phyloP scores from a whole-genome alignment of 2,888 invertebrate genomes.

The Taphrorychus bicolor region DNA sequence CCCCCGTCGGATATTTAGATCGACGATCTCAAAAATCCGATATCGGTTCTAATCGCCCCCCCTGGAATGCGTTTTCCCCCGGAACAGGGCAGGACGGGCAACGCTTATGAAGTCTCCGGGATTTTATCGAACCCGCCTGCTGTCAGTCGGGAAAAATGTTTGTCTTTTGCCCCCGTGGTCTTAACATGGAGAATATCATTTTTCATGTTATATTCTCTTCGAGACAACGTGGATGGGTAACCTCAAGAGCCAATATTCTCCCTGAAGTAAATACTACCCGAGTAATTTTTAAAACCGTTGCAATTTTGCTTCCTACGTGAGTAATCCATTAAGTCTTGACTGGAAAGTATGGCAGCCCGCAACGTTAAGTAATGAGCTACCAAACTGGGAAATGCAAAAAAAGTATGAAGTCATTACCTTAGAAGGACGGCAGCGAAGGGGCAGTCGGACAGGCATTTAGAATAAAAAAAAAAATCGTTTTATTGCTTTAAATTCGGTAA shows the following conservation, averaged over 20 bases:
- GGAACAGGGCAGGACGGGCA: background rate
- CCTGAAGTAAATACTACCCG: background rate
- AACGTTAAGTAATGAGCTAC: background rate
- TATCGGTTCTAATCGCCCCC: conserved; percentile 1
- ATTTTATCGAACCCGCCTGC: background rate
- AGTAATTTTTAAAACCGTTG: background rate
- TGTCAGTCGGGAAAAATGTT: background rate
- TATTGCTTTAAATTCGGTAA: background rate
- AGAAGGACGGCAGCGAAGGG: background rate
- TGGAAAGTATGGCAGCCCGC: background rate
- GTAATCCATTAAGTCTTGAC: background rate
- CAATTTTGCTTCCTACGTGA: background rate
- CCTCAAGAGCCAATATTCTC: background rate
- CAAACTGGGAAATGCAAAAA: background rate
- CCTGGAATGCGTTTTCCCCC: background rate
- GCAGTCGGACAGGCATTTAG: background rate
- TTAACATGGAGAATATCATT: background rate
- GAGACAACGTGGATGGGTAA: background rate
- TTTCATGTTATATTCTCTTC: background rate
- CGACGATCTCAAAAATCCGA: conserved; percentile 5
- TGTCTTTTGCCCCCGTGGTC: background rate
- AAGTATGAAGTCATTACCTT: background rate
- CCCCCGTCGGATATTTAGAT: conserved; percentile 9
- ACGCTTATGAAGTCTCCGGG: background rate
- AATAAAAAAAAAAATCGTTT: background rate